Evolutionary conservation across 2,888 invertebrate genomes (phyloP).

Genomic region (Pycnomerus fuliginosus): DNA sequence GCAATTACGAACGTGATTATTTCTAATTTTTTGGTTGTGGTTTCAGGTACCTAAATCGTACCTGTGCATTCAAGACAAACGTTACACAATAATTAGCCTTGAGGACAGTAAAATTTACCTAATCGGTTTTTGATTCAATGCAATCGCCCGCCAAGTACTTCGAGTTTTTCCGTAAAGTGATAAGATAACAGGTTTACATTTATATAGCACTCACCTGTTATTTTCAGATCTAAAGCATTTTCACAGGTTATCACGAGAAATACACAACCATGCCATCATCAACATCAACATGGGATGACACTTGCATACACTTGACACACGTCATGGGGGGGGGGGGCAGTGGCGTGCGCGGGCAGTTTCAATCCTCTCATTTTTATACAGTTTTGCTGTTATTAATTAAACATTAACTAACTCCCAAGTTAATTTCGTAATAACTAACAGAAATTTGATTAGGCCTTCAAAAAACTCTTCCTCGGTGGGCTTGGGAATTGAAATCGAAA

Average conservation of each 20-base stretch:
- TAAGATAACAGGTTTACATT: slow-evolving; percentile 14
- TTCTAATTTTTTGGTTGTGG: slow-evolving; percentile 26
- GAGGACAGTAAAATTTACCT: slow-evolving; percentile 28
- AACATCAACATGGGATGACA: slow-evolving; percentile 23
- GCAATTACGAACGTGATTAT: slow-evolving; percentile 9
- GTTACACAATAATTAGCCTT: slow-evolving; percentile 32
- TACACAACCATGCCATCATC: slow-evolving; percentile 38
- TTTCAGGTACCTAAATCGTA: slow-evolving; percentile 28
- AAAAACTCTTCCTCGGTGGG: neutral
- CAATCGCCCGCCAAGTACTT: neutral
- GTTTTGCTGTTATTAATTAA: too few species aligned
- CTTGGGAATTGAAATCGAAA: neutral
- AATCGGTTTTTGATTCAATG: slow-evolving; percentile 7
- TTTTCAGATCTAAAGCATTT: slow-evolving; percentile 37
- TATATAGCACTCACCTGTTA: slow-evolving; percentile 37
- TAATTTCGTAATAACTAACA: neutral
- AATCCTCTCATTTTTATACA: too few species aligned
- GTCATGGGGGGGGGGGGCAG: slow-evolving; percentile 14
- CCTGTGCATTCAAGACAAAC: slow-evolving; percentile 26
- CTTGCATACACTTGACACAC: too few species aligned
- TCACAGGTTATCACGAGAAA: slow-evolving; percentile 36
- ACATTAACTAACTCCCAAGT: slow-evolving; percentile 3
- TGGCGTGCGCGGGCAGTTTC: slow-evolving; percentile 15
- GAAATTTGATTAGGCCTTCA: neutral
- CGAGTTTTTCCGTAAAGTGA: slow-evolving; percentile 9